Evolutionary conservation across 2,888 invertebrate genomes (phyloP).

Genomic region (Syritta pipiens): DNA sequence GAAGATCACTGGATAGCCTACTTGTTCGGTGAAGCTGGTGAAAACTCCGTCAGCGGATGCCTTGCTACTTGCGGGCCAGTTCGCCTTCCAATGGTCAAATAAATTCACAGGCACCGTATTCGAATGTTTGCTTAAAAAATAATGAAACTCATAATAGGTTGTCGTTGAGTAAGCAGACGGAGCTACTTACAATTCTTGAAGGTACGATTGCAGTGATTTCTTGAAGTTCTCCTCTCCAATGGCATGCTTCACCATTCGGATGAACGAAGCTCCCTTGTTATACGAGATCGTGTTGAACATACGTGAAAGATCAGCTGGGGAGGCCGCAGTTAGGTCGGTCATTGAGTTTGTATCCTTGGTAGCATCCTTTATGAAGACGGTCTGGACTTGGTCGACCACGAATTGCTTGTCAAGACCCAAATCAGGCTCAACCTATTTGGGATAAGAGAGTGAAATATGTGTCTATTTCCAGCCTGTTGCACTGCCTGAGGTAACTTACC

Average conservation of each 20-base stretch:
- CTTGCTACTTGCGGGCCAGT: conserved; percentile 72
- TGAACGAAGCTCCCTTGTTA: conserved; percentile 84
- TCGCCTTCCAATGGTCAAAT: conserved; percentile 79
- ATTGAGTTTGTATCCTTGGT: conserved; percentile 82
- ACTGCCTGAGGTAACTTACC: conserved; percentile 64
- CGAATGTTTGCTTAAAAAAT: conserved; percentile 69
- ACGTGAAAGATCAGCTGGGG: conserved; percentile 81
- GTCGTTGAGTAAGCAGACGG: background rate
- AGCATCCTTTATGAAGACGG: conserved; percentile 83
- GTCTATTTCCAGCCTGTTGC: background rate
- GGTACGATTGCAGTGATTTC: conserved; percentile 81
- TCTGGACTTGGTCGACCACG: conserved; percentile 85
- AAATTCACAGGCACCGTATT: conserved; percentile 80
- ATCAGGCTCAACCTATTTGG: conserved; percentile 81
- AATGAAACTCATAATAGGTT: background rate
- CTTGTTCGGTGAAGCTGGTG: conserved; percentile 83
- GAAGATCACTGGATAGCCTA: conserved; percentile 84
- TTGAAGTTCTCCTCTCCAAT: conserved; percentile 81
- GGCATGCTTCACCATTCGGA: conserved; percentile 85
- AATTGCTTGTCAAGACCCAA: conserved; percentile 86
- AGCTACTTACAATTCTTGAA: conserved; percentile 76
- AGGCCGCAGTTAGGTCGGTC: conserved; percentile 81
- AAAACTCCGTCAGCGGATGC: conserved; percentile 74
- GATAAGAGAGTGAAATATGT: background rate
- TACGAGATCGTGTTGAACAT: conserved; percentile 86